Evolutionary conservation across 1,140 invertebrate genomes (phyloP).

Genomic region (Anthonomus grandis): DNA sequence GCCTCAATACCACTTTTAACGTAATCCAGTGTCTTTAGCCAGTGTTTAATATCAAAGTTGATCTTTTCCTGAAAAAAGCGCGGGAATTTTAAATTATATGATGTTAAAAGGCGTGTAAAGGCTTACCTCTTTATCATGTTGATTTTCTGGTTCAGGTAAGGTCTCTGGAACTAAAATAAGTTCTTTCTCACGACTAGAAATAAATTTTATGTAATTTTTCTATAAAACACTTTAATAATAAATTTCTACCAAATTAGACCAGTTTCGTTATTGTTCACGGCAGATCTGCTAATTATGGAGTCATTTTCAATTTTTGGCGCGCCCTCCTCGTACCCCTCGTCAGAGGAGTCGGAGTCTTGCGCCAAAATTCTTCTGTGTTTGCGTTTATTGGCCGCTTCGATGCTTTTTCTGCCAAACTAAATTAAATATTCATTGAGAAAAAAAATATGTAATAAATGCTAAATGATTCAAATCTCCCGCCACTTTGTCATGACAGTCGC

Average conservation of each 20-base stretch:
- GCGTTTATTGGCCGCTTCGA: background rate
- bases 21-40: conserved; percentile 73
- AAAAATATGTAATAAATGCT: no score
- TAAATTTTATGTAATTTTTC: background rate
- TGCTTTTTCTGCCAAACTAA: conserved; percentile 12
- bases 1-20: conserved; percentile 84
- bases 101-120: background rate
- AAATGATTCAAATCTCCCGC: no score
- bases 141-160: conserved; percentile 31
- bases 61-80: conserved; percentile 42
- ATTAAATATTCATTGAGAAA: background rate
- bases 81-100: no score
- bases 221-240: no score
- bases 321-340: conserved; percentile 12
- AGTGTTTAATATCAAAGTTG: conserved; percentile 73
- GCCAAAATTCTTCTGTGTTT: conserved; percentile 3
- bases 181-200: conserved; percentile 54
- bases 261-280: background rate
- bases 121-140: conserved; percentile 22
- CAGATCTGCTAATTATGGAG: background rate
- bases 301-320: background rate
- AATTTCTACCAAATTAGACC: conserved; percentile 1
- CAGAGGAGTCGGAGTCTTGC: conserved; percentile 1
- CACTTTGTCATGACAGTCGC: no score
- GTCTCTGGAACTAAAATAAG: conserved; percentile 58